Base-by-base conservation (phyloP, 2,113 vertebrate genomes). In the Cyphomyrus discorhynchus region DNA sequence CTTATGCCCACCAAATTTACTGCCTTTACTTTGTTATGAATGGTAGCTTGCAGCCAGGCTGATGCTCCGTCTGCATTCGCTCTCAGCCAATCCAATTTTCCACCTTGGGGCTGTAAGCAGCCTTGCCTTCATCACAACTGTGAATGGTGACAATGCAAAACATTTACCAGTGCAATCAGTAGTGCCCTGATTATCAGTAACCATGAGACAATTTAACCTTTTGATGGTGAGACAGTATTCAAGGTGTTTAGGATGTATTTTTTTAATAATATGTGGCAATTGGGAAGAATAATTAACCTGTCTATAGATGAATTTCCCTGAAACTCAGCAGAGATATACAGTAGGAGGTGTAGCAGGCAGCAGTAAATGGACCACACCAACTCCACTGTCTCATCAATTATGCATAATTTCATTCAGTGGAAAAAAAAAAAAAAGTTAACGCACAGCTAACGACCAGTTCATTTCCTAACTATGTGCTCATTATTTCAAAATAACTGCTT, bases 71-170 rank as follows among this genome's bases (percentile, higher is more conserved):
- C 49, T 86, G n/a, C 50, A 56, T 56, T 52, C 27, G 85, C 50
- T 56, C 15, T 56, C 50, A 87, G 85, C 31, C 85, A 87, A 87
- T 87, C 85, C 85, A 35, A 87, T 87, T 87, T 87, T 87, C 85
- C 49, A 87, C 85, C 85, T 35, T 52, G 85, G 50, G 85, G 85
- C 49, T 87, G 85, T 53, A 56, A 53, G 50, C 50, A 87, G 46
- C 49, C 85, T 87, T 6, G 27, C 50, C 46, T 56, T 52, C 50
- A 53, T 24, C 85, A 17, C 31, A 87, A 80, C 74, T 87, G 31
- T 2, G 31, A 56, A 27, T 87, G 85, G 50, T 87, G 47, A 87
- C 85, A 87, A 87, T 87, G 50, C 35, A 39, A 56, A 87, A 52
- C 47, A 87, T 87, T 56, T 15, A 47, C 49, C 85, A 87, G n/a